phyloP scores from a whole-genome alignment of 2,888 invertebrate genomes.

The Erebia ligea region DNA sequence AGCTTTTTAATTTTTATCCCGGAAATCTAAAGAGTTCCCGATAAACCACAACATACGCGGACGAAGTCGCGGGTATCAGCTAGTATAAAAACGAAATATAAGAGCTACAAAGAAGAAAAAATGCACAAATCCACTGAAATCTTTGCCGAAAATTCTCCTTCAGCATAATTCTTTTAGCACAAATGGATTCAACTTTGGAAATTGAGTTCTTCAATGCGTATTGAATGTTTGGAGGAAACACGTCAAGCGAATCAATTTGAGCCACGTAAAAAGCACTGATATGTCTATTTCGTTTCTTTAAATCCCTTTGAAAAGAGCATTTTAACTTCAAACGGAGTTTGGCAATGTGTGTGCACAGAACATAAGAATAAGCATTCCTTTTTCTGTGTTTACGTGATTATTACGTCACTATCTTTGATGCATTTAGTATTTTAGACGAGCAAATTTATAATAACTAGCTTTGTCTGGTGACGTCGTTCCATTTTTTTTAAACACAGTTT shows the following conservation, averaged over 20 bases:
- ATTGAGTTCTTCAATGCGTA: not conserved
- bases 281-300: not conserved
- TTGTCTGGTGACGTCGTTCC: too few relatives aligned
- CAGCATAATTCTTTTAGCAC: not conserved
- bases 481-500: too few relatives aligned
- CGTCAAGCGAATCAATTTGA: conserved; percentile 7
- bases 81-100: too few relatives aligned
- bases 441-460: too few relatives aligned
- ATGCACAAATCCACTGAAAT: not conserved
- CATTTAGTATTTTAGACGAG: too few relatives aligned
- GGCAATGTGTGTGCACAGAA: not conserved
- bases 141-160: not conserved
- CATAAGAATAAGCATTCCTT: not conserved
- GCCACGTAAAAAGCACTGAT: not conserved
- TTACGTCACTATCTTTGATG: too few relatives aligned
- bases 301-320: not conserved
- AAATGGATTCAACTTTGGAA: conserved; percentile 1
- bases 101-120: not conserved
- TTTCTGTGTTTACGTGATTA: not conserved
- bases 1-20: too few relatives aligned
- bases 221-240: conserved; percentile 7
- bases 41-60: too few relatives aligned
- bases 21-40: too few relatives aligned
- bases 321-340: not conserved
- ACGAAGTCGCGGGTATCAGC: too few relatives aligned